Conservation (phyloP, 2,113 vertebrate genomes). For the Datnioides undecimradiatus region DNA sequence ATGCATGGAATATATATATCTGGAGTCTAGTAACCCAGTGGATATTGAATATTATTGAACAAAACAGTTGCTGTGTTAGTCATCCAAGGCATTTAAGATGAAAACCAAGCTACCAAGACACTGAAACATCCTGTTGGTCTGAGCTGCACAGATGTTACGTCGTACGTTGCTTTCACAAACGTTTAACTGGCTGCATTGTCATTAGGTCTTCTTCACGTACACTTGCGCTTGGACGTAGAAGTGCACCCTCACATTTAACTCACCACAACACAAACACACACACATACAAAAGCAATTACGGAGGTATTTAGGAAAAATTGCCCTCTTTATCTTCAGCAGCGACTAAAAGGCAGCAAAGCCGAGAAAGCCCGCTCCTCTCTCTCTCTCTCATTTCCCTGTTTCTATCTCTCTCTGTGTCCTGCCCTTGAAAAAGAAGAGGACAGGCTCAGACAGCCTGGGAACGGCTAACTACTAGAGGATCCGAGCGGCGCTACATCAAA, state of each 20-base stretch:
- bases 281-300: conserved; percentile 8
- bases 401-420: conserved; percentile 52
- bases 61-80: not conserved
- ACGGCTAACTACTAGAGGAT: conserved; percentile 71
- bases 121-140: not conserved
- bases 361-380: conserved; percentile 11
- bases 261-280: conserved; percentile 1
- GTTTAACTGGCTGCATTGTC: not conserved
- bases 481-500: conserved; percentile 77
- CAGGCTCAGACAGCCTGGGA: conserved; percentile 78
- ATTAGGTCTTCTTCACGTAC: not conserved
- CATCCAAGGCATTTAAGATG: not conserved
- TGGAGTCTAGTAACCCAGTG: not conserved
- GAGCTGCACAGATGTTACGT: not conserved
- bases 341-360: conserved; percentile 25
- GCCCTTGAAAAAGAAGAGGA: conserved; percentile 76
- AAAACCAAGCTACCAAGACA: not conserved
- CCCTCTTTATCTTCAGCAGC: conserved; percentile 8
- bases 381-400: conserved; percentile 41
- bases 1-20: not conserved
- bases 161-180: not conserved
- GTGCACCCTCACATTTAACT: not conserved
- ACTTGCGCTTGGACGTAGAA: not conserved
- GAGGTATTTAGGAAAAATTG: conserved; percentile 12
- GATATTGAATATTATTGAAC: not conserved